Evolutionary conservation across 1,140 invertebrate genomes (phyloP).

Genomic region (Orchesella cincta): DNA sequence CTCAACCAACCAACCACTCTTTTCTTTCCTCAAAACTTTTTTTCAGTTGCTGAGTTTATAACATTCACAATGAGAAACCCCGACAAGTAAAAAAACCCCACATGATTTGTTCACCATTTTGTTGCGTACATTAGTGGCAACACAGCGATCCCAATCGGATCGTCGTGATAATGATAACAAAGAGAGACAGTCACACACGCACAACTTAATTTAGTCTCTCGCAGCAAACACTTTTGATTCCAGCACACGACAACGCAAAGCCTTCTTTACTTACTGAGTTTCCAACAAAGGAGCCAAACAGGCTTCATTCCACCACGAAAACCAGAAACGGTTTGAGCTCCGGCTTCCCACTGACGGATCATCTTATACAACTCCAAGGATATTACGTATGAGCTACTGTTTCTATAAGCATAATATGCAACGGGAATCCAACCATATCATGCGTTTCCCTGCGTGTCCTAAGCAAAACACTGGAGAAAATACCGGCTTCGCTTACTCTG

Average conservation of each 20-base stretch:
- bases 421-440: not conserved
- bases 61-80: too few relatives aligned
- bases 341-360: not conserved
- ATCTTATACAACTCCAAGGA: not conserved
- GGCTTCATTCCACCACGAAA: not conserved
- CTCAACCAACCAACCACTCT: too few relatives aligned
- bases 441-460: not conserved
- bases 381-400: not conserved
- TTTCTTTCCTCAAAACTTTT: too few relatives aligned
- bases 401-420: not conserved
- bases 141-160: not conserved
- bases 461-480: not conserved
- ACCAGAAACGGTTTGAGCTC: not conserved
- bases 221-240: not conserved
- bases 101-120: too few relatives aligned
- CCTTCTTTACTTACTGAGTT: not conserved
- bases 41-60: too few relatives aligned
- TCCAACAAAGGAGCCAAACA: not conserved
- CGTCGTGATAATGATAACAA: not conserved
- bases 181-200: not conserved
- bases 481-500: not conserved
- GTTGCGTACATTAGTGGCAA: not conserved
- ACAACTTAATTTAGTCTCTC: not conserved
- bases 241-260: not conserved
- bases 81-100: too few relatives aligned